phyloP scores from a whole-genome alignment of 2,113 vertebrate species.

The Tympanuchus pallidicinctus region DNA sequence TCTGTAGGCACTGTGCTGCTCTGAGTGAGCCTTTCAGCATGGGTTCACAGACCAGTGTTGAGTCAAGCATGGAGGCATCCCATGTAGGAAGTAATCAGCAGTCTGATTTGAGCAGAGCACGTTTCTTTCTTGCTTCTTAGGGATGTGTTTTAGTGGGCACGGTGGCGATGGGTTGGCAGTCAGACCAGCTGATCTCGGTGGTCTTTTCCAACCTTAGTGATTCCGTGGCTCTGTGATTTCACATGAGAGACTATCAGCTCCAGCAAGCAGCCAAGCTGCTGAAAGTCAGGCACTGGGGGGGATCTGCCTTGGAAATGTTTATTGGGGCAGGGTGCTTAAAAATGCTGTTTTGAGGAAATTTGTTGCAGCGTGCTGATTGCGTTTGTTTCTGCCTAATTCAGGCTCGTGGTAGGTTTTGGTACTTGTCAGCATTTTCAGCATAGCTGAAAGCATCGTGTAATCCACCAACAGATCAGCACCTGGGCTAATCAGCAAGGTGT shows the following conservation, averaged over 20 bases:
- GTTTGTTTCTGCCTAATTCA: background rate
- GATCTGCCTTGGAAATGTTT: background rate
- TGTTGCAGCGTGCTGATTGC: background rate
- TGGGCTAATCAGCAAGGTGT: background rate
- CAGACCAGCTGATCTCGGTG: too few species aligned
- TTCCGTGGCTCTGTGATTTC: background rate
- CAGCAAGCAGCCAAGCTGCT: background rate
- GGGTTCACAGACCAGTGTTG: background rate
- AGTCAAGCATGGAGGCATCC: background rate
- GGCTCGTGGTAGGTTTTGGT: background rate
- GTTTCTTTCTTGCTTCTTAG: background rate
- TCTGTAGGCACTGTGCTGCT: background rate
- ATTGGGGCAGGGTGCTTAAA: background rate
- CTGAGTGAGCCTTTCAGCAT: fast-evolving
- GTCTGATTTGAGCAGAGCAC: fast-evolving
- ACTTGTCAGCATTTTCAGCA: background rate
- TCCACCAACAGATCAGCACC: background rate
- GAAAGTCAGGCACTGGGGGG: background rate
- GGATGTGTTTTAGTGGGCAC: too few species aligned
- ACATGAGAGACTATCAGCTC: background rate
- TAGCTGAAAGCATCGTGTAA: background rate
- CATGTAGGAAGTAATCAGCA: fast-evolving
- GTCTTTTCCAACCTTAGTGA: too few species aligned
- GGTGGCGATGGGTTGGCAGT: too few species aligned
- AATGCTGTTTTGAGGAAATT: background rate